phyloP scores from a whole-genome alignment of 2,797 vertebrate genomes.

The Parotocinclus haroldoi region DNA sequence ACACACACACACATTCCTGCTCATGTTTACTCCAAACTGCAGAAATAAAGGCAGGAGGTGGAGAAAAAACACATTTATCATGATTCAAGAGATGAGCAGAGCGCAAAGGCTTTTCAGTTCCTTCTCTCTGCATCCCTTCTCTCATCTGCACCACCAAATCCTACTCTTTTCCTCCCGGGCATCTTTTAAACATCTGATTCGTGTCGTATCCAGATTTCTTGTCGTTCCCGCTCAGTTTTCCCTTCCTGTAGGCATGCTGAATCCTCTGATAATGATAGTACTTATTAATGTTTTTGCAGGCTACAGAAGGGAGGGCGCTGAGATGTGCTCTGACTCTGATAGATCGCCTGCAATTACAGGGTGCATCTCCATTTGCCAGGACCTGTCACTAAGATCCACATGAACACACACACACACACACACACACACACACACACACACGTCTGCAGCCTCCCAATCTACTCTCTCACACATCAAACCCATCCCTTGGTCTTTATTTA shows the following conservation, averaged over 20 bases:
- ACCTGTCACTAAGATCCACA: constrained; percentile 4
- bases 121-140: constrained; percentile 2
- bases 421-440: constrained; percentile 5
- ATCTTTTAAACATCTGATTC: background rate
- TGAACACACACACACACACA: background rate
- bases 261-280: constrained; percentile 38
- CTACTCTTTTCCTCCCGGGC: background rate
- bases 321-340: constrained; percentile 37
- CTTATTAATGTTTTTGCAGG: constrained; percentile 40
- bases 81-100: constrained; percentile 27
- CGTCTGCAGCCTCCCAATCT: constrained; percentile 20
- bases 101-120: background rate
- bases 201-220: too few species aligned
- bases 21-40: constrained; percentile 2
- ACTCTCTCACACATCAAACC: too few species aligned
- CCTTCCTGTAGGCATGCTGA: constrained; percentile 7
- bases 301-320: constrained; percentile 31
- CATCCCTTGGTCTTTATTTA: too few species aligned
- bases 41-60: constrained; percentile 29
- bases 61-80: constrained; percentile 29
- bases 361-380: constrained; percentile 20
- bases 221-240: background rate
- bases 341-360: constrained; percentile 44
- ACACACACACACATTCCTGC: background rate
- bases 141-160: constrained; percentile 7